Conservation (phyloP, 2,888 invertebrate species). For the Diarsia mendica region DNA sequence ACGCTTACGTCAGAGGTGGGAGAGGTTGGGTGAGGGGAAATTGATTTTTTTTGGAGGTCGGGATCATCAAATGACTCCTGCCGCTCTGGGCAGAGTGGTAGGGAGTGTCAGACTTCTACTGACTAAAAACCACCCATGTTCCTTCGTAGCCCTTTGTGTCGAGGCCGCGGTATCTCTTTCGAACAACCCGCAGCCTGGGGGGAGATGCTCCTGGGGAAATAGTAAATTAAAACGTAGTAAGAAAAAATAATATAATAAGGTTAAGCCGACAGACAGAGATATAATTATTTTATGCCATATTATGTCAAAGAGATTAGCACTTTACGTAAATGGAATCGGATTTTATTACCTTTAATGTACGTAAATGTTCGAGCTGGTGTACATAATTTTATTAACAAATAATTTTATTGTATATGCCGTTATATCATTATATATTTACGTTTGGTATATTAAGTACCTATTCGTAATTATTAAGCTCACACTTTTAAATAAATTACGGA, state of each 20-base stretch:
- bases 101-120: too few relatives aligned
- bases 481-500: slow-evolving; percentile 21
- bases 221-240: not conserved
- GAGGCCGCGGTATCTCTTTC: too few relatives aligned
- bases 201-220: too few relatives aligned
- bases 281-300: slow-evolving; percentile 7
- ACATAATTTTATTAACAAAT: slow-evolving; percentile 5
- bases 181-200: too few relatives aligned
- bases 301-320: slow-evolving; percentile 25
- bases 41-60: too few relatives aligned
- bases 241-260: not conserved
- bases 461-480: not conserved
- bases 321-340: slow-evolving; percentile 11
- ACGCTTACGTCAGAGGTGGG: too few relatives aligned
- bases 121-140: too few relatives aligned
- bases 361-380: not conserved
- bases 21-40: too few relatives aligned
- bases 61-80: too few relatives aligned
- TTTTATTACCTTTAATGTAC: slow-evolving; percentile 10
- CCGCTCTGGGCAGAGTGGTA: too few relatives aligned
- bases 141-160: too few relatives aligned
- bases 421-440: not conserved
- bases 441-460: not conserved
- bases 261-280: not conserved
- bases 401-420: not conserved